These are phyloP conservation scores for Drosophila ficusphila DNA, from an alignment of 1,140 invertebrate species.

Conservation along the genomic window DNA sequence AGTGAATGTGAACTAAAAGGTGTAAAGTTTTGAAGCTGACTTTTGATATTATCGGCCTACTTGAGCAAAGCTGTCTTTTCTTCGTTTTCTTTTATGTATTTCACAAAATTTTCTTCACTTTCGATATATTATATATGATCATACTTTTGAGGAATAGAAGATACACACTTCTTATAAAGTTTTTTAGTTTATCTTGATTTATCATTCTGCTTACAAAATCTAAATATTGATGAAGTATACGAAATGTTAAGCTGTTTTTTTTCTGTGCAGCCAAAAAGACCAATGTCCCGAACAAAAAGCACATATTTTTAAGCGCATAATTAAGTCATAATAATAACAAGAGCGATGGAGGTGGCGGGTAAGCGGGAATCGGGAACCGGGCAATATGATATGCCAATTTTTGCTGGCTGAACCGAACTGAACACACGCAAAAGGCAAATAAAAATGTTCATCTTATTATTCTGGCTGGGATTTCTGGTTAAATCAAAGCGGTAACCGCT, in stretches of 20 bases:
- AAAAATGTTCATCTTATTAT: constrained; percentile 81
- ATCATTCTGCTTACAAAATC: background rate
- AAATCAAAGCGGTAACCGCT: constrained; percentile 60
- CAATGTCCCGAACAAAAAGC: constrained; percentile 61
- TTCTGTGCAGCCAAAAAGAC: constrained; percentile 18
- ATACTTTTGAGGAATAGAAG: no score
- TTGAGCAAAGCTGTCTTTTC: background rate
- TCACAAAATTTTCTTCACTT: constrained; percentile 40
- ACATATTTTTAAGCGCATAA: constrained; percentile 71
- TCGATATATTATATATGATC: no score
- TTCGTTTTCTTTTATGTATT: constrained; percentile 51
- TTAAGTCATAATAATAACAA: constrained; percentile 75
- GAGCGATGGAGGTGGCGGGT: constrained; percentile 20
- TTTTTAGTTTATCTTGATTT: no score
- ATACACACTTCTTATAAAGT: no score
- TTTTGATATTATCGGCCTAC: constrained; percentile 45
- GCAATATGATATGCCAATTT: constrained; percentile 75
- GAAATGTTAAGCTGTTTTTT: background rate
- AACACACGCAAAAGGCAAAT: constrained; percentile 54
- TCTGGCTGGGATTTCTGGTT: constrained; percentile 72
- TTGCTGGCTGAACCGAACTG: constrained; percentile 13
- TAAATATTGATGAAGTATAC: background rate
- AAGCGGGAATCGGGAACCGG: background rate
- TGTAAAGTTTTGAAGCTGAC: constrained; percentile 25
- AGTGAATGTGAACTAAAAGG: constrained; percentile 46